Evolutionary conservation across 1,140 invertebrate species (phyloP).

Genomic region (Zaprionus gabonicus): DNA sequence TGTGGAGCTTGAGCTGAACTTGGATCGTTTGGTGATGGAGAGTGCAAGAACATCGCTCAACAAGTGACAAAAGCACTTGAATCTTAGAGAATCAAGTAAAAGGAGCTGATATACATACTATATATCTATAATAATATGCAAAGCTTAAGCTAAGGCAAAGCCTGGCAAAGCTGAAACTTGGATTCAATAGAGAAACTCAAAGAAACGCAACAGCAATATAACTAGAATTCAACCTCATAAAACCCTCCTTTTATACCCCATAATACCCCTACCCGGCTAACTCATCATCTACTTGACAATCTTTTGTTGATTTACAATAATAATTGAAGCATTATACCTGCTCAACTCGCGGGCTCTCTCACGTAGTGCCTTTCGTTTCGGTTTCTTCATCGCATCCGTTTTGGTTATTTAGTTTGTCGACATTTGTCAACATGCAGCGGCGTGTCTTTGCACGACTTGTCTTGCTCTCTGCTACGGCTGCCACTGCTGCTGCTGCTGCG

Average conservation of each 20-base stretch:
- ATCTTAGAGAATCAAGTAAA: too few species aligned
- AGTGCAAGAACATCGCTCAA: background rate
- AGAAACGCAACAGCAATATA: too few species aligned
- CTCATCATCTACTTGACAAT: background rate
- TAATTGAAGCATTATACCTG: background rate
- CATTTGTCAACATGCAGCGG: background rate
- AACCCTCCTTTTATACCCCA: too few species aligned
- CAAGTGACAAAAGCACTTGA: background rate
- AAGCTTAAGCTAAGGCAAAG: too few species aligned
- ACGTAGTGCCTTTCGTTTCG: background rate
- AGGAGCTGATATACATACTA: too few species aligned
- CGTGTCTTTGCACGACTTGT: conserved; percentile 12
- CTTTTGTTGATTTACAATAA: background rate
- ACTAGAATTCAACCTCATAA: too few species aligned
- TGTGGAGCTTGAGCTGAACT: background rate
- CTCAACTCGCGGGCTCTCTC: background rate
- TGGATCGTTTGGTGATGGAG: background rate
- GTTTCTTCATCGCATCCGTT: background rate
- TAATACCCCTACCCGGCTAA: too few species aligned
- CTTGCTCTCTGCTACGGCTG: background rate
- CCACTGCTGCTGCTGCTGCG: background rate
- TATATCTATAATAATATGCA: too few species aligned
- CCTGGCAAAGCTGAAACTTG: too few species aligned
- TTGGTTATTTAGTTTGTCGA: conserved; percentile 11
- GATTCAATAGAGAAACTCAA: too few species aligned